A percentile compares a stretch with the other conserved stretches of the same genome.
These are phyloP conservation scores for Urocolius indicus DNA, from an alignment of 2,113 vertebrate genomes.

Conservation along the genomic window DNA sequence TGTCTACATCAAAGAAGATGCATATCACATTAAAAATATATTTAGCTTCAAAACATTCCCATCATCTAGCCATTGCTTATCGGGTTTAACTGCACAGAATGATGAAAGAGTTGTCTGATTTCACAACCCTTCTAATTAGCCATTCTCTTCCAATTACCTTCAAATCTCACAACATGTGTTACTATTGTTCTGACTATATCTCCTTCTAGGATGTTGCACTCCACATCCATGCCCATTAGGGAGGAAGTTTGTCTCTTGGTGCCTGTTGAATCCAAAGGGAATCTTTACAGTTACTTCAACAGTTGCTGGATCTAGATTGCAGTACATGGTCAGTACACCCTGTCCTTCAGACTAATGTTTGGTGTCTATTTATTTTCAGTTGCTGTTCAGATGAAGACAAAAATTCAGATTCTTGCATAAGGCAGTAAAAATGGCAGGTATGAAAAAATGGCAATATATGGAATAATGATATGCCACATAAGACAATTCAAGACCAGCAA, in stretches of 20 bases:
- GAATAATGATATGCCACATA: background rate
- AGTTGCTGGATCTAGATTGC: background rate
- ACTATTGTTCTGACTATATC: background rate
- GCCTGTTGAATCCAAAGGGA: background rate
- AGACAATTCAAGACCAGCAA: background rate
- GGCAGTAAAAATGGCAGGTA: background rate
- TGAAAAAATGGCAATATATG: background rate
- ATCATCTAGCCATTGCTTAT: background rate
- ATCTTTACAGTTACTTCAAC: background rate
- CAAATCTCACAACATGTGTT: background rate
- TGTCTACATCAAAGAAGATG: conserved; percentile 41
- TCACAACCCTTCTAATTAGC: conserved; percentile 32
- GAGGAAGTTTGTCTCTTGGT: background rate
- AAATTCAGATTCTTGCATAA: background rate
- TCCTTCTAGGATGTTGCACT: background rate
- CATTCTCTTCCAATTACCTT: conserved; percentile 36
- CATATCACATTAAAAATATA: conserved; percentile 37
- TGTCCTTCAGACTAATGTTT: background rate
- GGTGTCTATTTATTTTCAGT: background rate
- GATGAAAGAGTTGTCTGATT: conserved; percentile 43
- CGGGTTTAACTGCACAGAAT: background rate
- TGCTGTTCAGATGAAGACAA: background rate
- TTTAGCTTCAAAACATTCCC: conserved; percentile 12
- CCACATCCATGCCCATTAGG: background rate
- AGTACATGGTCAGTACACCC: background rate